Base-by-base conservation (phyloP, 2,888 invertebrate genomes). In the Nomada fabriciana region DNA sequence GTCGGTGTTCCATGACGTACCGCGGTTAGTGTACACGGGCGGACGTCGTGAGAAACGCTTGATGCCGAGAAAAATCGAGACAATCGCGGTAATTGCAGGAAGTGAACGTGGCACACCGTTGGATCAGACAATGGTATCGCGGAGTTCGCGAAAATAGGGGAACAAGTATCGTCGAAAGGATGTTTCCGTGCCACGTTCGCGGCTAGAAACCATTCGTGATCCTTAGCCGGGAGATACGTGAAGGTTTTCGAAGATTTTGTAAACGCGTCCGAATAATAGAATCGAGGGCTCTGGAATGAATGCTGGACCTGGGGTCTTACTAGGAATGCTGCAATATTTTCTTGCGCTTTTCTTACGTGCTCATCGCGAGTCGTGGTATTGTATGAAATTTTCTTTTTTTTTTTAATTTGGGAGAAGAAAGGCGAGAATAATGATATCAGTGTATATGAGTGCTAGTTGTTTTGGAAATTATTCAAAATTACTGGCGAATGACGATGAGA, bases 21-120 rank as follows among this genome's bases (percentile, higher is more conserved):
- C 15, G n/a, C 15, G 23, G n/a, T 42, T 23, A 64, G 64, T 36
- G 50, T 23, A 53, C 25, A 10, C 36, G 36, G n/a, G 42, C 23
- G n/a, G 13, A 15, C 61, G 55, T 20, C 86, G 87, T 82, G 87
- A 84, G 88, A 88, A 86, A 81, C 79, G 59, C 80, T 55, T 70
- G 81, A 77, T 71, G 80, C 57, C 63, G 68, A 81, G 84, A 87
- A 87, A 87, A 87, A 87, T 85, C 84, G 80, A 86, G 80, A 88
- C 88, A 88, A 88, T 86, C 86, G 83, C 72, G 76, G 86, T 88
- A 88, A 88, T 88, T 88, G 84, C 86, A 82, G 87, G 88, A 86
- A 88, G 88, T 76, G 86, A 76, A 84, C 84, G 78, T 74, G 69
- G 80, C 80, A 59, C 80, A 60, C 60, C 70, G 83, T 80, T 67